These are phyloP conservation scores for Bolborhynchus lineola DNA, from an alignment of 2,113 vertebrate species.

Conservation along the genomic window DNA sequence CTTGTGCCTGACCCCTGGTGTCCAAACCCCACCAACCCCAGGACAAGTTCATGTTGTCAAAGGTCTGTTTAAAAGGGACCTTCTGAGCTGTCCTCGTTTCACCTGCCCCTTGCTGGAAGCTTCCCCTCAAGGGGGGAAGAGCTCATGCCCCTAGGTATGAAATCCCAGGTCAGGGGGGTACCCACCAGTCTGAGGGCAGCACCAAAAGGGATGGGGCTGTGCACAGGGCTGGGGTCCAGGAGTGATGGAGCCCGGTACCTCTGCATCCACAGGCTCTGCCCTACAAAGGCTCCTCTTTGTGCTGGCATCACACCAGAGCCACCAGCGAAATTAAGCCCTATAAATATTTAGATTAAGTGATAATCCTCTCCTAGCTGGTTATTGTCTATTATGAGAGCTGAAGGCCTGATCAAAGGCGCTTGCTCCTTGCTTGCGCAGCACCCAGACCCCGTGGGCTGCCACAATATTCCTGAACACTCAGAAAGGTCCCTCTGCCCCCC, in stretches of 20 bases:
- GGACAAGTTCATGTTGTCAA: accelerated
- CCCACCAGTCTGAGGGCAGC: background rate
- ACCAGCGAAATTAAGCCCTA: background rate
- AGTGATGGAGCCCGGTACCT: background rate
- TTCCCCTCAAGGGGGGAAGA: background rate
- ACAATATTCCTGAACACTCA: background rate
- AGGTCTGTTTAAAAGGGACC: background rate
- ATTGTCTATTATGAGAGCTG: background rate
- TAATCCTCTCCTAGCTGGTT: background rate
- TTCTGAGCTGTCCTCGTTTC: background rate
- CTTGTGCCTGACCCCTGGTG: background rate
- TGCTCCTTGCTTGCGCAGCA: background rate
- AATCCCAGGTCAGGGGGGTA: background rate
- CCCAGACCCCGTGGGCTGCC: background rate
- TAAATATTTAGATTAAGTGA: constrained; percentile 7
- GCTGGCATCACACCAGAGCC: background rate
- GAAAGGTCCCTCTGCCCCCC: background rate
- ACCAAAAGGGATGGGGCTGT: background rate
- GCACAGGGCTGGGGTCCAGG: background rate
- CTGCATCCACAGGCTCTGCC: background rate
- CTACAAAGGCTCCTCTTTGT: background rate
- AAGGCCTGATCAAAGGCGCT: background rate
- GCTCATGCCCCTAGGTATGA: background rate
- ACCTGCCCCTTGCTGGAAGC: background rate
- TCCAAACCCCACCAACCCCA: background rate